These are phyloP conservation scores for Trypoxylon attenuatum DNA, from an alignment of 2,888 invertebrate species.

Conservation along the genomic window DNA sequence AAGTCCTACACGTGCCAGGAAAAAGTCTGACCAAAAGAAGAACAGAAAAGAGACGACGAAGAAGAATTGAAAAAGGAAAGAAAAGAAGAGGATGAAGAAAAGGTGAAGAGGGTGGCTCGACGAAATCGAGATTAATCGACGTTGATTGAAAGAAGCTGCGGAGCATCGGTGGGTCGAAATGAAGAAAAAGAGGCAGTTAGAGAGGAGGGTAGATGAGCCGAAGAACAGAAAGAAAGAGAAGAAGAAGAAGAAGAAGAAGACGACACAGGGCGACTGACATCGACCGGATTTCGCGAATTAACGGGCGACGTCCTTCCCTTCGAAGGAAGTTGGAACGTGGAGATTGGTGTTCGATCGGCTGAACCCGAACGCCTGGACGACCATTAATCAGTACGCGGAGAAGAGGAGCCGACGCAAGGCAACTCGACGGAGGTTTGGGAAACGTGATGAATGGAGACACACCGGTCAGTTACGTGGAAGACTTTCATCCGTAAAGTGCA, in stretches of 20 bases:
- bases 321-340: constrained; percentile 16
- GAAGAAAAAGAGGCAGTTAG: constrained; percentile 12
- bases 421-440: constrained; percentile 27
- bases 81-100: background rate
- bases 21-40: constrained; percentile 33
- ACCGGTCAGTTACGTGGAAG: constrained; percentile 29
- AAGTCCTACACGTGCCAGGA: constrained; percentile 29
- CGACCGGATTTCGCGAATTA: constrained; percentile 49
- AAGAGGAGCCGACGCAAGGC: constrained; percentile 4
- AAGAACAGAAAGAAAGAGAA: constrained; percentile 3
- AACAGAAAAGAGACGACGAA: constrained; percentile 2
- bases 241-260: constrained; percentile 9
- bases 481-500: constrained; percentile 52
- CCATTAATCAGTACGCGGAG: constrained; percentile 52
- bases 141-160: constrained; percentile 58
- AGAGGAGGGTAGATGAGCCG: background rate
- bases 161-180: constrained; percentile 15
- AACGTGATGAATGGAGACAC: constrained; percentile 53
- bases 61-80: constrained; percentile 1
- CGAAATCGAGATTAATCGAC: constrained; percentile 65
- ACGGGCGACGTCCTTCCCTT: constrained; percentile 29
- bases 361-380: constrained; percentile 21
- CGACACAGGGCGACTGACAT: constrained; percentile 19
- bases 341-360: constrained; percentile 21
- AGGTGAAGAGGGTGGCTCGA: constrained; percentile 3